phyloP scores from a whole-genome alignment of 1,140 invertebrate species.

The Megalopta genalis region DNA sequence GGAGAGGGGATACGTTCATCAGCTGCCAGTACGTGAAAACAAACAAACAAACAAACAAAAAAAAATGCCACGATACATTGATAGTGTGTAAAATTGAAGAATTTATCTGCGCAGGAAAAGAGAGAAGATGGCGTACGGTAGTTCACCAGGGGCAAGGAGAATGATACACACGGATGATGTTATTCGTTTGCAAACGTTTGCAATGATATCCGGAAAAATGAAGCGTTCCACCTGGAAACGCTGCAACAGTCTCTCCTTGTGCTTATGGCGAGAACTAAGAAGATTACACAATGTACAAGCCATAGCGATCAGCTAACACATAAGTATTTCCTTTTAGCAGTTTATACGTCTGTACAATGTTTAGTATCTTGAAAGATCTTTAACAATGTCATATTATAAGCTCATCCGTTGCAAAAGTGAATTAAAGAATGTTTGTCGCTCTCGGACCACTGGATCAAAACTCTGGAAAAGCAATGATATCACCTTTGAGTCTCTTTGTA shows the following conservation, averaged over 20 bases:
- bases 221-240: not conserved
- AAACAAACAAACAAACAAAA: not conserved
- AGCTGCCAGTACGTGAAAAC: conserved; percentile 50
- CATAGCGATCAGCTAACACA: conserved; percentile 58
- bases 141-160: conserved; percentile 44
- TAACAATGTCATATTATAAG: conserved; percentile 15
- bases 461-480: not conserved
- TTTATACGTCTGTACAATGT: conserved; percentile 48
- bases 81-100: conserved; percentile 65
- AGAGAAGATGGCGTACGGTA: conserved; percentile 50
- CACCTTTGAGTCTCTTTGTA: not conserved
- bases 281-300: conserved; percentile 43
- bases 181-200: conserved; percentile 34
- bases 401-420: not conserved
- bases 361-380: conserved; percentile 28
- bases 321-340: conserved; percentile 50
- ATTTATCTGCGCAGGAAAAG: conserved; percentile 75
- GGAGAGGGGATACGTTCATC: conserved; percentile 48
- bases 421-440: not conserved
- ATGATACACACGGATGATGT: conserved; percentile 56
- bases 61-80: conserved; percentile 49
- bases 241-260: not conserved
- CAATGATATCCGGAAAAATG: not conserved
- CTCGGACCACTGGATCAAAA: not conserved
- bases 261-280: not conserved